These are phyloP conservation scores for Carettochelys insculpta DNA, from an alignment of 2,113 vertebrate species.

Conservation along the genomic window DNA sequence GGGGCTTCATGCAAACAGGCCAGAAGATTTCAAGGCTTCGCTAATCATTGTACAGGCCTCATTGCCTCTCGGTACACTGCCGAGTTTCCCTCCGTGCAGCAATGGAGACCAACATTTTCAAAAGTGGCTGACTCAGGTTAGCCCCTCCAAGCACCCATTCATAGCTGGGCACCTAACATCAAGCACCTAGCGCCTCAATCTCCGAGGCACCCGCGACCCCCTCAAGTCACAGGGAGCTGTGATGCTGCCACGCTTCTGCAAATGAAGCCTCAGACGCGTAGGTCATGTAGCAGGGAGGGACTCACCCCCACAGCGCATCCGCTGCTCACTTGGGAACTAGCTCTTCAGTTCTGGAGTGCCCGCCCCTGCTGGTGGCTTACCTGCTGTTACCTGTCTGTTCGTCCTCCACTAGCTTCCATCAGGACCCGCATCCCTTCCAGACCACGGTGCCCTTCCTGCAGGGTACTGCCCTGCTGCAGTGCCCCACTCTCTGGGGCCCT, in stretches of 20 bases:
- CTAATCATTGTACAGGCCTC: background rate
- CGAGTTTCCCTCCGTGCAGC: background rate
- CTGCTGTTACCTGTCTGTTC: no score
- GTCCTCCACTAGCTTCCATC: no score
- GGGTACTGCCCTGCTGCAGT: no score
- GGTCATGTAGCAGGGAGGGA: no score
- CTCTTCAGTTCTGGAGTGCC: no score
- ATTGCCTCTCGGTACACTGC: background rate
- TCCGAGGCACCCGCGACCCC: background rate
- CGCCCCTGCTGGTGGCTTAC: no score
- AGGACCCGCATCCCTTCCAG: no score
- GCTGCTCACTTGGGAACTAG: no score
- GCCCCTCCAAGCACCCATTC: background rate
- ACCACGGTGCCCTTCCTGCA: no score
- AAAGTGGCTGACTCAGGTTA: background rate
- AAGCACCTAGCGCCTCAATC: background rate
- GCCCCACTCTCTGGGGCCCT: no score
- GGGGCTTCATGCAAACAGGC: background rate
- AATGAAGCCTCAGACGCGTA: background rate
- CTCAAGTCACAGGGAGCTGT: background rate
- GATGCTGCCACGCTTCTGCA: no score
- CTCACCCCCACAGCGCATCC: no score
- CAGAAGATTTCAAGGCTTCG: rapidly evolving
- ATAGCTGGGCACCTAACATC: background rate
- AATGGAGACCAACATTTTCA: background rate